These are phyloP conservation scores for Sparidentex hasta DNA, from an alignment of 2,797 vertebrate genomes.

Conservation along the genomic window DNA sequence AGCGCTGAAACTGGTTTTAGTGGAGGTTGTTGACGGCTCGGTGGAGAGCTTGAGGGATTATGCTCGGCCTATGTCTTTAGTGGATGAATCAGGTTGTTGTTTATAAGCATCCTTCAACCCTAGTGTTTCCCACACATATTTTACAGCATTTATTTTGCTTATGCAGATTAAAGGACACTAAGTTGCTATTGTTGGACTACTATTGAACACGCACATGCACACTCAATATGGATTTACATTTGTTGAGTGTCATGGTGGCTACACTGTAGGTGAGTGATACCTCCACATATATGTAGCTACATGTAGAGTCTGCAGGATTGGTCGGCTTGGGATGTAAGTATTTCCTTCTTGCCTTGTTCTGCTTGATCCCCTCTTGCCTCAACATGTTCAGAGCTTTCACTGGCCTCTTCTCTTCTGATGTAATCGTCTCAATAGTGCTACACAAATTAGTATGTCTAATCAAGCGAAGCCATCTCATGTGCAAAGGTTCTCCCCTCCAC, in stretches of 20 bases:
- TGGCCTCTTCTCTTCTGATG: slow-evolving; percentile 8
- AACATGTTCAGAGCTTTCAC: not conserved
- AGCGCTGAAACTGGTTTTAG: slow-evolving; percentile 14
- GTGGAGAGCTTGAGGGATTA: not conserved
- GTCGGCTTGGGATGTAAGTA: not conserved
- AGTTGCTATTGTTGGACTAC: no score
- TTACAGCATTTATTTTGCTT: slow-evolving; percentile 3
- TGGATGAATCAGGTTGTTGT: slow-evolving; percentile 36
- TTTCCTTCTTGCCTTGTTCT: not conserved
- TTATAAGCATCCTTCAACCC: slow-evolving; percentile 27
- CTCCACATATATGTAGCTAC: not conserved
- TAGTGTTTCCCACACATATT: not conserved
- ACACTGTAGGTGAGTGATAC: not conserved
- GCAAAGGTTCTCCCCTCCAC: not conserved
- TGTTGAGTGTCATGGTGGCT: not conserved
- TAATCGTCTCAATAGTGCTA: not conserved
- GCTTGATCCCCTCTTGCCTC: slow-evolving; percentile 7
- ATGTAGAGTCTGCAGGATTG: slow-evolving; percentile 8
- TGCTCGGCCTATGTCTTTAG: slow-evolving; percentile 37
- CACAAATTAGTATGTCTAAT: not conserved
- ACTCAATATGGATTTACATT: not conserved
- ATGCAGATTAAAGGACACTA: not conserved
- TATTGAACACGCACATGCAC: no score
- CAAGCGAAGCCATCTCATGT: not conserved
- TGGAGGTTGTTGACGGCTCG: slow-evolving; percentile 21